These are phyloP conservation scores for Patella vulgata DNA, from an alignment of 1,140 invertebrate species.

Conservation along the genomic window DNA sequence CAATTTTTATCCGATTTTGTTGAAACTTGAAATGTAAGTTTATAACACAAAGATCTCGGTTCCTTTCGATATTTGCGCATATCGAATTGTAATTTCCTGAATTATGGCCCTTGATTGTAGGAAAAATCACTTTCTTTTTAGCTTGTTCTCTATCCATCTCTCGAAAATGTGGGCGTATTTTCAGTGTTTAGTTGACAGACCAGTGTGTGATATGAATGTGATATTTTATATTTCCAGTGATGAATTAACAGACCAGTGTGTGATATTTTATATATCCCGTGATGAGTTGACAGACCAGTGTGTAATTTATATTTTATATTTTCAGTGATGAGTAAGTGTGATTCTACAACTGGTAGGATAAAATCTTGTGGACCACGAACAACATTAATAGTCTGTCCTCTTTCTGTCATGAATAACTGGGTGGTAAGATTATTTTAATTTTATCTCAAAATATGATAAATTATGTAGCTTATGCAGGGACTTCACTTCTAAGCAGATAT, in stretches of 20 bases:
- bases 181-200: neutral
- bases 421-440: constrained; percentile 73
- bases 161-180: too few relatives aligned
- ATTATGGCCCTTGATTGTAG: too few relatives aligned
- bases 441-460: constrained; percentile 71
- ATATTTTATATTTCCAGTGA: neutral
- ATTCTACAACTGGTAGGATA: constrained; percentile 40
- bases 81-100: too few relatives aligned
- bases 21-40: too few relatives aligned
- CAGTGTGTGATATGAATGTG: neutral
- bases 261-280: neutral
- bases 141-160: too few relatives aligned
- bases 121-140: too few relatives aligned
- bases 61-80: too few relatives aligned
- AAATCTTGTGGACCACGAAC: constrained; percentile 60
- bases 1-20: too few relatives aligned
- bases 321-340: constrained; percentile 26
- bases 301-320: neutral
- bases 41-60: too few relatives aligned
- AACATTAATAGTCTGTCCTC: constrained; percentile 89
- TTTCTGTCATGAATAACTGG: constrained; percentile 80
- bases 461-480: constrained; percentile 82
- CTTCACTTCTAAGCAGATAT: too few relatives aligned
- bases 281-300: neutral
- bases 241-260: neutral